Percentiles rank a stretch among this genome's conserved stretches.
Conservation (phyloP, 2,797 vertebrate species). For the Choloepus didactylus region DNA sequence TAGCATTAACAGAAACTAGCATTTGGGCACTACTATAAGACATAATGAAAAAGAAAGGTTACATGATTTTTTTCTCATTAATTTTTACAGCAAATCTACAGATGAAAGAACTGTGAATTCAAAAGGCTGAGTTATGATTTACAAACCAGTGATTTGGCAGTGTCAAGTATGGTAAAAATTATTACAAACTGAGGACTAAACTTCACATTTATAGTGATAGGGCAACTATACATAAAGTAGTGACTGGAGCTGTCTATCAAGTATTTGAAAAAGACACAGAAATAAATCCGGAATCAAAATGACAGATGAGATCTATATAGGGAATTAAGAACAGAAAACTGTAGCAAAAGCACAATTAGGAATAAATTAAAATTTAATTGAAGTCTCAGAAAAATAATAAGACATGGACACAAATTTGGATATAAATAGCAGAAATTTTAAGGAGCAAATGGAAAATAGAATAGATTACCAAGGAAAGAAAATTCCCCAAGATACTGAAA, state of each 20-base stretch:
- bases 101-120: too few relatives aligned
- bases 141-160: too few relatives aligned
- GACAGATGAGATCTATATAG: background rate
- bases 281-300: background rate
- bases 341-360: background rate
- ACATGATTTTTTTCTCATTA: too few relatives aligned
- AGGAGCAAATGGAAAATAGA: conserved; percentile 57
- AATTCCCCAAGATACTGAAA: conserved; percentile 58
- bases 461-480: conserved; percentile 40
- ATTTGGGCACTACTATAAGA: too few relatives aligned
- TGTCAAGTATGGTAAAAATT: too few relatives aligned
- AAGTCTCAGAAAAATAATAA: background rate
- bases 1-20: too few relatives aligned
- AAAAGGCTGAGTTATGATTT: too few relatives aligned
- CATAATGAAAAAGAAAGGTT: too few relatives aligned
- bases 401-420: conserved; percentile 14
- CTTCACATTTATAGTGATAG: too few relatives aligned
- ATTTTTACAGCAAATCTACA: too few relatives aligned
- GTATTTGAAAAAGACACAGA: background rate
- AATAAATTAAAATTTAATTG: background rate
- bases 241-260: background rate
- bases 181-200: too few relatives aligned
- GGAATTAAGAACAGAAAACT: background rate
- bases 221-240: background rate
- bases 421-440: conserved; percentile 42